These are phyloP conservation scores for Coranthus polyacanthus DNA, from an alignment of 2,797 vertebrate genomes.

Conservation along the genomic window DNA sequence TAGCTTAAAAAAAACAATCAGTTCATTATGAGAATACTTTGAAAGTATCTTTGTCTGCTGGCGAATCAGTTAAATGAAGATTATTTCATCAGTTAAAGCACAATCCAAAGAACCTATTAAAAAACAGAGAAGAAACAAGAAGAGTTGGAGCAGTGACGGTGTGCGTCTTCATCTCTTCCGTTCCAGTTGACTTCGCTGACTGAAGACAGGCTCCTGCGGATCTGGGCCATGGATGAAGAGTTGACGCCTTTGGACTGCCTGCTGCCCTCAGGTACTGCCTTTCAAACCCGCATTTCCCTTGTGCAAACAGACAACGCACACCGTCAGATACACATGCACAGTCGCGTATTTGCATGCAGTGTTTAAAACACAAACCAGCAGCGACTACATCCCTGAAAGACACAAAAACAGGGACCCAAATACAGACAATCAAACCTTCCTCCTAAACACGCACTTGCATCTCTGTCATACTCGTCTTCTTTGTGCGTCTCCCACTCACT, in stretches of 20 bases:
- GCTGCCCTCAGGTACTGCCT: slow-evolving; percentile 79
- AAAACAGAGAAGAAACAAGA: background rate
- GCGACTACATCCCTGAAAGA: background rate
- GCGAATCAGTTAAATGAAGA: no score
- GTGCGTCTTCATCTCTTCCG: slow-evolving; percentile 30
- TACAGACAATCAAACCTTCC: slow-evolving; percentile 22
- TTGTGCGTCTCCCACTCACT: slow-evolving; percentile 39
- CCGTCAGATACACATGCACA: slow-evolving; percentile 22
- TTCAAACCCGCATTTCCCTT: slow-evolving; percentile 27
- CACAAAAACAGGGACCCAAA: background rate
- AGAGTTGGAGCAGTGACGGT: slow-evolving; percentile 20
- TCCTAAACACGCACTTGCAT: slow-evolving; percentile 51
- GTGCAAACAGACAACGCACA: slow-evolving; percentile 5
- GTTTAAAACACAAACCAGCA: slow-evolving; percentile 9
- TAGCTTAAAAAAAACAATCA: no score
- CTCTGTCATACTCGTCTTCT: slow-evolving; percentile 59
- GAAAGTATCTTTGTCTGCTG: no score
- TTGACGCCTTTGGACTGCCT: slow-evolving; percentile 84
- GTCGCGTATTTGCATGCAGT: background rate
- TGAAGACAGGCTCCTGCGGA: slow-evolving; percentile 50
- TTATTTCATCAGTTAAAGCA: background rate
- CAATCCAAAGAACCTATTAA: background rate
- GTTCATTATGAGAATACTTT: no score
- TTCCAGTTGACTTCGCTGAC: slow-evolving; percentile 48
- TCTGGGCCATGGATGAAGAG: slow-evolving; percentile 77